Percentiles rank a stretch among this genome's conserved stretches.
These are phyloP conservation scores for Oopsacas minuta DNA, from an alignment of 37 sponge, comb jelly and placozoan genomes.

Conservation along the genomic window DNA sequence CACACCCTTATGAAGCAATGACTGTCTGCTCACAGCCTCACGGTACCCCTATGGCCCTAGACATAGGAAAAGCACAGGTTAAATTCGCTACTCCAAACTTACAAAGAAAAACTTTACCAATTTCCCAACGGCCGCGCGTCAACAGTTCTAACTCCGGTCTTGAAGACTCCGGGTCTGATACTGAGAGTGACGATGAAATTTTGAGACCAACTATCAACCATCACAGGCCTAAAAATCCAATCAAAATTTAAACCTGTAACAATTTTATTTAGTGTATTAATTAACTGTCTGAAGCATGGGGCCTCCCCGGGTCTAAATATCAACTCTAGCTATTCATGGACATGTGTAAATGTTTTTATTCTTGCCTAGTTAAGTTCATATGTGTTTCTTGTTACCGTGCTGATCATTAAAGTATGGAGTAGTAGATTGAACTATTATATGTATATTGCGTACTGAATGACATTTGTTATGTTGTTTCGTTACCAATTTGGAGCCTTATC, in stretches of 20 bases:
- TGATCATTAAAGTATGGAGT: conserved; percentile 18
- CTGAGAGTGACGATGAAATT: not conserved
- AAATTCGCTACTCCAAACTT: conserved; percentile 1
- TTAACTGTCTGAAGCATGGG: conserved; percentile 13
- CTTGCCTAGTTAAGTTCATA: conserved; percentile 17
- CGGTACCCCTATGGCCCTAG: not conserved
- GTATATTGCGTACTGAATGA: conserved; percentile 1
- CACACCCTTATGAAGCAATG: conserved; percentile 2
- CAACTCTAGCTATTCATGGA: conserved; percentile 11
- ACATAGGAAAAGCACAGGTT: not conserved
- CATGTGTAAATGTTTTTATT: conserved; percentile 20
- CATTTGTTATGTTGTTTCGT: no score
- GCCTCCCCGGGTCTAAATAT: not conserved
- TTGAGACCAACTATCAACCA: not conserved
- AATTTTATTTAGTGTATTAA: conserved; percentile 20
- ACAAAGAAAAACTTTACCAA: not conserved
- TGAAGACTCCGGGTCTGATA: conserved; percentile 7
- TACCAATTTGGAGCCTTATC: not conserved
- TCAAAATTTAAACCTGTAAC: conserved; percentile 2
- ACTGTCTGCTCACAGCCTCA: not conserved
- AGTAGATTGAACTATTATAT: not conserved
- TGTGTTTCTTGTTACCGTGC: conserved; percentile 11
- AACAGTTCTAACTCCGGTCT: not conserved
- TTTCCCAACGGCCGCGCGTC: not conserved
- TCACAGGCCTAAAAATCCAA: not conserved